These are phyloP conservation scores for Neoaliturus tenellus DNA, from an alignment of 2,888 invertebrate genomes.

Conservation along the genomic window DNA sequence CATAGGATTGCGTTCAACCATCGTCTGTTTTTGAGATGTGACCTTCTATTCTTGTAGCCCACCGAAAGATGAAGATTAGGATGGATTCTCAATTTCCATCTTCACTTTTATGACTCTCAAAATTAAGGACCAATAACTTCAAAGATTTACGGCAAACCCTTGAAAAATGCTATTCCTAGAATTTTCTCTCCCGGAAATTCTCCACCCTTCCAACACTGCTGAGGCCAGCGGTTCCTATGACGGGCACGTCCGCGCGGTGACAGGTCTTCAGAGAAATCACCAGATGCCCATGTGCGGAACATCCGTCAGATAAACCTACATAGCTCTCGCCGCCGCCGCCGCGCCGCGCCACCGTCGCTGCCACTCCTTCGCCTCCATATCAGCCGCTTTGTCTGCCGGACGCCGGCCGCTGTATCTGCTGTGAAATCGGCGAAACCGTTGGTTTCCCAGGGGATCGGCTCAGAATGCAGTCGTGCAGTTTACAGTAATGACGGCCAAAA, in stretches of 20 bases:
- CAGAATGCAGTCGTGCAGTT: not conserved
- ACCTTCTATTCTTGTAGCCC: too few relatives aligned
- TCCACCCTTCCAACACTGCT: too few relatives aligned
- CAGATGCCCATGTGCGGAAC: slow-evolving; percentile 42
- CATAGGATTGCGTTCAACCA: too few relatives aligned
- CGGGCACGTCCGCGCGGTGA: slow-evolving; percentile 27
- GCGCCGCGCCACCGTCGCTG: not conserved
- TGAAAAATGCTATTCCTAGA: too few relatives aligned
- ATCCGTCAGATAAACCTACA: slow-evolving; percentile 48
- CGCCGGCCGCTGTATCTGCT: not conserved
- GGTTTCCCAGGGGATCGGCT: not conserved
- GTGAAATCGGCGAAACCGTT: not conserved
- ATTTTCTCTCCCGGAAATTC: too few relatives aligned
- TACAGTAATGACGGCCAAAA: too few relatives aligned
- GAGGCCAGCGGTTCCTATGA: slow-evolving; percentile 19
- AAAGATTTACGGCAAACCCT: too few relatives aligned
- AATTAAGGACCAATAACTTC: too few relatives aligned
- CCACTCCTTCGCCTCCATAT: slow-evolving; percentile 16
- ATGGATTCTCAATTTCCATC: too few relatives aligned
- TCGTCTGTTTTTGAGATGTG: too few relatives aligned
- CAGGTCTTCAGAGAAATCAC: slow-evolving; percentile 50
- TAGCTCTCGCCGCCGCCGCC: not conserved
- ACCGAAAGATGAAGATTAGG: too few relatives aligned
- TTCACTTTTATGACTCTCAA: too few relatives aligned
- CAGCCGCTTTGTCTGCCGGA: not conserved